phyloP scores from a whole-genome alignment of 2,888 invertebrate species.

The Trichopoda pennipes region DNA sequence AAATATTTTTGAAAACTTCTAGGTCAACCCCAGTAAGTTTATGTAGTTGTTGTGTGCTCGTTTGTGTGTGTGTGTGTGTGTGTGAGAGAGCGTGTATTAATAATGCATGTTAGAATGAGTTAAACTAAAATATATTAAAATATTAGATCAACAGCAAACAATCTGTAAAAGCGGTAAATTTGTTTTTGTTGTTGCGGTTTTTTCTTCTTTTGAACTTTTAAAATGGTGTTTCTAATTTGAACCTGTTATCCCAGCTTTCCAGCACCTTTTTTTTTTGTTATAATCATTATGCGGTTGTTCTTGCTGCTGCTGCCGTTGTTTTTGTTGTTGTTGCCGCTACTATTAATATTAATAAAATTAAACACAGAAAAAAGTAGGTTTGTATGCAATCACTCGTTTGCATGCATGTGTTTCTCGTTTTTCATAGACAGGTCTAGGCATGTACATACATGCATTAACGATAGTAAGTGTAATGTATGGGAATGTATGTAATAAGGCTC shows the following conservation, averaged over 20 bases:
- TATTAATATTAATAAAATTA: slow-evolving; percentile 11
- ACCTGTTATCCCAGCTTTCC: slow-evolving; percentile 32
- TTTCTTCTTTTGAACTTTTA: slow-evolving; percentile 16
- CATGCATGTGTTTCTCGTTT: slow-evolving; percentile 1
- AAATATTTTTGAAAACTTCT: not conserved
- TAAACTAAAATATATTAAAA: slow-evolving; percentile 10
- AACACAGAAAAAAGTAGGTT: slow-evolving; percentile 44
- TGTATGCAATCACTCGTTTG: slow-evolving; percentile 3
- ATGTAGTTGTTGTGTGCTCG: not conserved
- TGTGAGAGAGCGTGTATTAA: not conserved
- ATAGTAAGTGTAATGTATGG: slow-evolving; percentile 22
- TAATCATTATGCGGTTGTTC: not conserved
- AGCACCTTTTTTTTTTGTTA: not conserved
- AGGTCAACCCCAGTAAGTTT: not conserved
- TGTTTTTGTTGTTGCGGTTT: slow-evolving; percentile 10
- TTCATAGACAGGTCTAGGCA: slow-evolving; percentile 11
- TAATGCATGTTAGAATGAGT: slow-evolving; percentile 28
- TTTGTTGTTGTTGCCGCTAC: slow-evolving; percentile 1
- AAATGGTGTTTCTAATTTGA: slow-evolving; percentile 43
- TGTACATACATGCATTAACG: not conserved
- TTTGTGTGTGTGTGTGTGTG: too few relatives aligned
- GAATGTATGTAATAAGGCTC: slow-evolving; percentile 61
- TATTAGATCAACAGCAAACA: slow-evolving; percentile 41
- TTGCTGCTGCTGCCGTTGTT: not conserved
- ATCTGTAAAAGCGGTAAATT: slow-evolving; percentile 27